These are phyloP conservation scores for Plestiodon gilberti DNA, from an alignment of 2,113 vertebrate genomes.

Conservation along the genomic window DNA sequence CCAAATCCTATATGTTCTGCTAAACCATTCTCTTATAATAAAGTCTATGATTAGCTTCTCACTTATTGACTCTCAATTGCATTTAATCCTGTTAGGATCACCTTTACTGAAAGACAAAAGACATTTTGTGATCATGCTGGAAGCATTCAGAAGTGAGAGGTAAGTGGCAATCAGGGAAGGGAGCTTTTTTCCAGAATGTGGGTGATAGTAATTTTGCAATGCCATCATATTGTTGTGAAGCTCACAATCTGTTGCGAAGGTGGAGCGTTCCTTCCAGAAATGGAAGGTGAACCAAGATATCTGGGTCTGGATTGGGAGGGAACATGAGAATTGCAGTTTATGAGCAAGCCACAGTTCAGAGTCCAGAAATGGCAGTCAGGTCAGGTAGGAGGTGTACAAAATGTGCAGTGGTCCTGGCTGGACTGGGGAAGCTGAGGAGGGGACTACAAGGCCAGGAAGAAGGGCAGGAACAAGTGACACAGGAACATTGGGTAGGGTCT, in stretches of 20 bases:
- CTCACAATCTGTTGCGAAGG: not conserved
- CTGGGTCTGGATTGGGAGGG: not conserved
- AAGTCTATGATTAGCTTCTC: constrained; percentile 55
- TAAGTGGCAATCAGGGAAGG: constrained; percentile 37
- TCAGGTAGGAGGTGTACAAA: not conserved
- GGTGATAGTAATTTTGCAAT: constrained; percentile 47
- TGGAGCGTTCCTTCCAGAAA: not conserved
- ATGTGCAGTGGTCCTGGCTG: not conserved
- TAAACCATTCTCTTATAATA: constrained; percentile 56
- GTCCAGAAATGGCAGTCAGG: not conserved
- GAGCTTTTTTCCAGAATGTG: constrained; percentile 47
- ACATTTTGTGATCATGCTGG: constrained; percentile 51
- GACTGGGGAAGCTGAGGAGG: not conserved
- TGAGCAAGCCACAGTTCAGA: not conserved
- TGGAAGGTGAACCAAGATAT: not conserved
- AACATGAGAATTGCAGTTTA: too few species aligned
- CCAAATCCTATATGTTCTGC: constrained; percentile 51
- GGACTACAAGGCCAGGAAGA: not conserved
- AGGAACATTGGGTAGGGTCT: not conserved
- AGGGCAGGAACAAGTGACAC: not conserved
- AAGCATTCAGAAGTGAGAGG: constrained; percentile 27
- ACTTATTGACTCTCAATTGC: constrained; percentile 65
- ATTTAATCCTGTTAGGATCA: constrained; percentile 68
- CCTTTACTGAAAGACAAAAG: constrained; percentile 64
- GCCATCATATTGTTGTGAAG: not conserved